phyloP scores from a whole-genome alignment of 37 sponge, comb jelly and placozoan genomes.

The Aplysina aerophoba region DNA sequence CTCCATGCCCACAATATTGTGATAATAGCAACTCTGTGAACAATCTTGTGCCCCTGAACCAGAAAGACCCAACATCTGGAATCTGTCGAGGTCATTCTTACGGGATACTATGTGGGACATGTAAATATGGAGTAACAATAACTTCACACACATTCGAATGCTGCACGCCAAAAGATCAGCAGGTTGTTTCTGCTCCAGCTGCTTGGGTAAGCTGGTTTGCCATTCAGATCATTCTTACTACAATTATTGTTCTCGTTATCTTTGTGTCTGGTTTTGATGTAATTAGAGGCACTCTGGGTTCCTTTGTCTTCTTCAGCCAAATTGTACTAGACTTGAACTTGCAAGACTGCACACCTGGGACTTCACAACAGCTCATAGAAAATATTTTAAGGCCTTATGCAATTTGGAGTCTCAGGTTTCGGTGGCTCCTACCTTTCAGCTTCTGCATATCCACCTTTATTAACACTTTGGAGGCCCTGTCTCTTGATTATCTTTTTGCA shows the following conservation, averaged over 20 bases:
- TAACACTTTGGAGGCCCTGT: constrained; percentile 14
- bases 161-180: neutral
- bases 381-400: neutral
- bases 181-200: neutral
- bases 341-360: neutral
- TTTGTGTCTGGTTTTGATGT: constrained; percentile 1
- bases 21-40: too few relatives aligned
- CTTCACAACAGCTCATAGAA: neutral
- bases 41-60: too few relatives aligned
- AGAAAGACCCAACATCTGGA: too few relatives aligned
- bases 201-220: neutral
- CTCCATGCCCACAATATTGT: too few relatives aligned
- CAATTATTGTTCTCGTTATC: neutral
- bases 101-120: constrained; percentile 12
- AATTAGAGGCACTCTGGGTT: neutral
- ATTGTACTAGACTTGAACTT: neutral
- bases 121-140: neutral
- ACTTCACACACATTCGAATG: neutral
- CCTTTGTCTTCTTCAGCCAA: constrained; percentile 23
- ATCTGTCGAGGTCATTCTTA: too few relatives aligned
- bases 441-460: constrained; percentile 38
- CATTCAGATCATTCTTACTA: neutral
- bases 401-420: constrained; percentile 7
- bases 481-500: constrained; percentile 50
- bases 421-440: neutral